Evolutionary conservation across 2,888 invertebrate genomes (phyloP), one percentile per base, ranked within the genome.

Genomic region (Chymomyza caudatula): DNA sequence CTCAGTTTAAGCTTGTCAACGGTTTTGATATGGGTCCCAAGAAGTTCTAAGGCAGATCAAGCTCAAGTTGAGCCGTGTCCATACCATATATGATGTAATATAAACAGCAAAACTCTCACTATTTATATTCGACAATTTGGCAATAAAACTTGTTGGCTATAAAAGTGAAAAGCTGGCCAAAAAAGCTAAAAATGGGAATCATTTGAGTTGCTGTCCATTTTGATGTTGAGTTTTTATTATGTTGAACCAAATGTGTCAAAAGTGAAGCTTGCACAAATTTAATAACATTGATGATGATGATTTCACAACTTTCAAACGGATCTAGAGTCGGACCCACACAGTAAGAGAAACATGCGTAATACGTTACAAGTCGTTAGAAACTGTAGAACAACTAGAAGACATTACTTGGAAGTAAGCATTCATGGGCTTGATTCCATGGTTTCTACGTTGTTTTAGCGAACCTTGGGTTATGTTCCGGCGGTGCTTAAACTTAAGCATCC

Each of bases 261-360:
- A 63, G 56, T 69, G 57, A 63, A 60, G 67, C 67, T 60, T 67
- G 53, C 51, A 62, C 67, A 70, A 69, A 77, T 66, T 47, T 65
- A 71, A 71, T 58, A 54, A 62, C 65, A 69, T 56, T 63, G 53
- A 57, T 25, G 55, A 62, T 53, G 55, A 37, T 37, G 29, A 37
- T 37, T 37, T 37, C 17, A 52, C 66, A 65, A 63, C 64, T 60
- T 65, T 65, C 63, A 60, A 74, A 42, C 20, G 49, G 54, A 52
- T 57, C 44, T 13, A 2, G 11, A 37, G 29, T 11, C 11, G 29
- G 29, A 11, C 29, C 29, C 29, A 37, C 37, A 29, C 52, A 65
- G 15, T 20, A 59, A 37, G 15, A 43, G n/a, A 29, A 42, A 57
- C 44, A 37, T 4, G 0, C 11, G n/a, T n/a, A n/a, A n/a, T n/a